Evolutionary conservation across 2,113 vertebrate genomes (phyloP), one percentile per base, ranked within the genome.

Genomic region (Catharus bicknelli): DNA sequence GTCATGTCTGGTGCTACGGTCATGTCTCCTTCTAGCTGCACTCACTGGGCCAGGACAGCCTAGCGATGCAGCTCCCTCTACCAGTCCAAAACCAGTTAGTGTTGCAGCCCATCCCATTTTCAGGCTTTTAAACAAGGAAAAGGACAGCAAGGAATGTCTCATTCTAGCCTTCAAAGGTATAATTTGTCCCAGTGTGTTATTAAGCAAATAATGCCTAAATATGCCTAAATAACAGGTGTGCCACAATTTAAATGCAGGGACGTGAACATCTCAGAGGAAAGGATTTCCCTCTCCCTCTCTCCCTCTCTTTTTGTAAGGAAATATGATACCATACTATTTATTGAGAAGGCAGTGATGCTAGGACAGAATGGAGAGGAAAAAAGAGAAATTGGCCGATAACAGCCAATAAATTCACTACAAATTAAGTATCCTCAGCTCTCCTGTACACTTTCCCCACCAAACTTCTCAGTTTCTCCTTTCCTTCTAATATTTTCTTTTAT

Each of bases 191-290:
- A 84, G 16, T n/a, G 50, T 53, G 19, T 72, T 75, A 64, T 68
- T 86, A 75, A 86, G 57, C 19, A 67, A 48, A 75, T 75, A 74
- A 77, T 30, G n/a, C 27, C 53, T 78, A 75, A 89, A 72, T 72
- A 81, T 38, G 38, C 38, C 38, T 38, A 38, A 38, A 81, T 40
- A 40, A 40, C 14, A 75, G 23, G 34, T 0, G 0, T 50, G 59
- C 14, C 13, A 47, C 21, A 48, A 83, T 81, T 83, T 78, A 70
- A 90, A 90, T 58, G 61, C 48, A 55, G 81, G 58, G 57, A 57
- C 18, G 32, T 0, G 2, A 66, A 51, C 16, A 40, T 27, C 27
- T 88, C 40, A 16, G 55, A 67, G 73, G 30, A 66, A 85, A 77
- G 43, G n/a, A 68, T 64, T 45, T 75, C 36, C 32, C 19, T n/a